Evolutionary conservation across 1,140 invertebrate genomes (phyloP).

Genomic region (Oryctes rhinoceros): DNA sequence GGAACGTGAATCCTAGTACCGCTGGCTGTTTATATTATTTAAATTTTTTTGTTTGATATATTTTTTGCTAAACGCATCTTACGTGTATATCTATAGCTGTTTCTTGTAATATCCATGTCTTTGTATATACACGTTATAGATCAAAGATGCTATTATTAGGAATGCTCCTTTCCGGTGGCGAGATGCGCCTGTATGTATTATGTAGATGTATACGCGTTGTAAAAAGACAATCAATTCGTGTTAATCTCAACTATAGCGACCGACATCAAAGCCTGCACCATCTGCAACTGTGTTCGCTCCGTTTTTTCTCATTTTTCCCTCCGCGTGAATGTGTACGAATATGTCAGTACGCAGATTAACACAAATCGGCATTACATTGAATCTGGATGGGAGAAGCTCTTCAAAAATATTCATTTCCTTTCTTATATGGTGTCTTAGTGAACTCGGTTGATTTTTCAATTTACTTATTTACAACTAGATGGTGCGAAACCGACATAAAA

Average conservation of each 20-base stretch:
- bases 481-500: too few species aligned
- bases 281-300: neutral
- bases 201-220: conserved; percentile 5
- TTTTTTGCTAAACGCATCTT: neutral
- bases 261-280: neutral
- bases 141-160: conserved; percentile 16
- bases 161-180: conserved; percentile 3
- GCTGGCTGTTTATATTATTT: neutral
- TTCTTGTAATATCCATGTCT: neutral
- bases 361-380: too few species aligned
- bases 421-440: too few species aligned
- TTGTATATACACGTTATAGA: neutral
- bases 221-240: conserved; percentile 29
- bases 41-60: neutral
- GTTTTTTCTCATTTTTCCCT: neutral
- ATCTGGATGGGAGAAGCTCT: too few species aligned
- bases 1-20: too few species aligned
- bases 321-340: too few species aligned
- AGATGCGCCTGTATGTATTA: neutral
- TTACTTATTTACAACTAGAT: too few species aligned
- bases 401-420: too few species aligned
- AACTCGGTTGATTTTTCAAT: too few species aligned
- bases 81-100: neutral
- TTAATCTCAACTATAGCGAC: neutral
- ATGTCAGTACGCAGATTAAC: too few species aligned